phyloP scores from a whole-genome alignment of 2,113 vertebrate genomes.

The Seriola rivoliana region DNA sequence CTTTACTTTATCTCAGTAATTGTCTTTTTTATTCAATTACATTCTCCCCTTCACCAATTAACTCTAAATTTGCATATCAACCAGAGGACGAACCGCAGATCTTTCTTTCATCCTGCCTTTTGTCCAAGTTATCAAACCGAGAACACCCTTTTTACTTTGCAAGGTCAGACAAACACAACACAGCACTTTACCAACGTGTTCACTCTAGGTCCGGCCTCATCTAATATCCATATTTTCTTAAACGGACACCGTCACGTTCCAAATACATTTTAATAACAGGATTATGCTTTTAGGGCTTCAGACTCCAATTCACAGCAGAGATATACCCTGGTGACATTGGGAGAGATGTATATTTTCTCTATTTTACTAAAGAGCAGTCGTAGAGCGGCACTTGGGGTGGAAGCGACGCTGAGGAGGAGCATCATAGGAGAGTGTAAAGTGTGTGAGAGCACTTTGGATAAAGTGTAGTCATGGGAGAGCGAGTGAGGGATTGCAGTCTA shows the following conservation, averaged over 20 bases:
- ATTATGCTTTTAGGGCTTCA: constrained; percentile 62
- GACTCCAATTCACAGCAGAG: neutral
- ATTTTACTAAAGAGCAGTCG: constrained; percentile 26
- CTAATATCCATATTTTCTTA: constrained; percentile 34
- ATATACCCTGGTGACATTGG: constrained; percentile 10
- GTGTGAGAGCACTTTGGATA: constrained; percentile 63
- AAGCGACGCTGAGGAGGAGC: constrained; percentile 56
- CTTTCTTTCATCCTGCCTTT: constrained; percentile 31
- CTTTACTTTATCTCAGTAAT: constrained; percentile 49
- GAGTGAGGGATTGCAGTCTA: constrained; percentile 41
- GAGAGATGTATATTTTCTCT: constrained; percentile 5
- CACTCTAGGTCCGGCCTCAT: constrained; percentile 16
- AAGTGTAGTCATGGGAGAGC: constrained; percentile 61
- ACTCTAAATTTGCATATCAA: constrained; percentile 42
- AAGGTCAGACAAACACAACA: constrained; percentile 39
- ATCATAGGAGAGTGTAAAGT: constrained; percentile 48
- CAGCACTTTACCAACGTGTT: constrained; percentile 35
- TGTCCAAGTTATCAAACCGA: constrained; percentile 20
- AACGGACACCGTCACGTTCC: neutral
- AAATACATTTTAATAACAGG: constrained; percentile 39
- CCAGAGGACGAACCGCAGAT: neutral
- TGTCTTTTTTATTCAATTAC: constrained; percentile 43
- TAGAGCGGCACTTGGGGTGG: neutral
- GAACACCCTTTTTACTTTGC: constrained; percentile 27
- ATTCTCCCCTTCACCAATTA: constrained; percentile 34